A percentile compares a stretch with the other conserved stretches of the same genome.
Conservation (phyloP, 2,113 vertebrate genomes). For the Colistium nudipinnis region DNA sequence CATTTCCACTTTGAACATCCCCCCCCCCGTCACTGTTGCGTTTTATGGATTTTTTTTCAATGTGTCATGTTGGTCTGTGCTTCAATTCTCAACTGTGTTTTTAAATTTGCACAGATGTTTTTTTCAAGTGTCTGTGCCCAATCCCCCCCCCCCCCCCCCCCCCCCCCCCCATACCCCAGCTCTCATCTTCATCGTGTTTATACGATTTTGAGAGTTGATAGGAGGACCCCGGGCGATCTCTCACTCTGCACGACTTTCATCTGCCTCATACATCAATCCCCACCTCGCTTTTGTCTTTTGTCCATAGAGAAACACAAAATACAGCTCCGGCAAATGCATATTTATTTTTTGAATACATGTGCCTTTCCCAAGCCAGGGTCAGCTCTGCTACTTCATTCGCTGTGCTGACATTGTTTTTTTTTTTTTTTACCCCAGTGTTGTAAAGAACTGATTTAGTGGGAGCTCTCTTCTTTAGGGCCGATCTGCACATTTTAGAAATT, state of each 20-base stretch:
- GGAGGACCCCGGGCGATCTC: constrained; percentile 65
- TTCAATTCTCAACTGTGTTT: constrained; percentile 40
- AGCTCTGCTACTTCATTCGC: constrained; percentile 29
- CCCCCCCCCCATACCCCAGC: constrained; percentile 15
- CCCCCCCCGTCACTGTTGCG: not conserved
- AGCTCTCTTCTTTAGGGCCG: constrained; percentile 17
- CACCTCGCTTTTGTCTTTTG: constrained; percentile 61
- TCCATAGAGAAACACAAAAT: constrained; percentile 62
- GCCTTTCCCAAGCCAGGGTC: constrained; percentile 42
- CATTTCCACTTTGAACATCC: constrained; percentile 28
- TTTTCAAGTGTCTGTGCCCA: constrained; percentile 21
- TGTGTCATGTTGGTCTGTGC: constrained; percentile 17
- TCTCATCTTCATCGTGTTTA: constrained; percentile 58
- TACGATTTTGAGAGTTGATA: constrained; percentile 74
- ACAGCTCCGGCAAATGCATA: constrained; percentile 52
- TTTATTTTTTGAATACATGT: constrained; percentile 68
- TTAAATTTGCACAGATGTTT: not conserved
- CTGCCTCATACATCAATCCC: constrained; percentile 70
- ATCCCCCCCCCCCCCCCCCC: not conserved
- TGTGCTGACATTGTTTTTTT: not conserved
- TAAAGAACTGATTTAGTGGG: constrained; percentile 5
- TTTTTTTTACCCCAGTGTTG: constrained; percentile 13
- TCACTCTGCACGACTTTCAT: constrained; percentile 71
- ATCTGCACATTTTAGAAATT: constrained; percentile 13
- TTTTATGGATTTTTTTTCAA: constrained; percentile 29